Conservation (phyloP, 2,797 vertebrate species). For the Sebastiscus albofasciatus region DNA sequence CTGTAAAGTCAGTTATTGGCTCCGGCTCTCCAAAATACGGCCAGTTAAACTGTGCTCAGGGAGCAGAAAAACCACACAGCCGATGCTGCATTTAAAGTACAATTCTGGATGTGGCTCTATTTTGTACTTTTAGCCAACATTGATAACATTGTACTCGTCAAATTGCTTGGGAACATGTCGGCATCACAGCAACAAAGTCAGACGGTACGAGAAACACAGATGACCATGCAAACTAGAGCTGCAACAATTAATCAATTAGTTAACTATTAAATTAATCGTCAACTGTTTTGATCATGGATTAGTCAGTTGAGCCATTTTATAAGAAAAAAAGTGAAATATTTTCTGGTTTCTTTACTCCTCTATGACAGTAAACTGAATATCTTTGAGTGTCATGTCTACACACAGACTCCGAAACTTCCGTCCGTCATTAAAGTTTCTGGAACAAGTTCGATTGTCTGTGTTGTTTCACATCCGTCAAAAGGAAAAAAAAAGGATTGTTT, state of each 20-base stretch:
- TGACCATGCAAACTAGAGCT: fast-evolving
- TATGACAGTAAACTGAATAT: too few relatives aligned
- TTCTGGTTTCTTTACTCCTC: too few relatives aligned
- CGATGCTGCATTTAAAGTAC: constrained; percentile 21
- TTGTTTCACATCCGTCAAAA: too few relatives aligned
- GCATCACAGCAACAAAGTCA: neutral
- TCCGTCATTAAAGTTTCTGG: too few relatives aligned
- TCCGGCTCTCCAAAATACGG: constrained; percentile 44
- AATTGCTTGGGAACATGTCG: neutral
- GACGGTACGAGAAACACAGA: neutral
- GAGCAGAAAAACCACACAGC: constrained; percentile 32
- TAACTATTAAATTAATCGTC: too few relatives aligned
- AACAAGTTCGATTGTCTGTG: fast-evolving
- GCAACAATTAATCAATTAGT: too few relatives aligned
- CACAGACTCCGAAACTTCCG: too few relatives aligned
- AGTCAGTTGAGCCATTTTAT: too few relatives aligned
- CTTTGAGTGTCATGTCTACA: too few relatives aligned
- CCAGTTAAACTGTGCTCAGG: constrained; percentile 47
- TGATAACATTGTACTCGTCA: neutral
- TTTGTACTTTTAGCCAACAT: neutral
- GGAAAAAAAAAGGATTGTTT: too few relatives aligned
- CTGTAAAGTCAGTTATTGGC: constrained; percentile 66
- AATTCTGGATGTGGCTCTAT: neutral
- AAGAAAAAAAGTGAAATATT: too few relatives aligned
- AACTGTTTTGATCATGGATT: too few relatives aligned